Conservation (phyloP, 2,888 invertebrate species). For the Leucania comma region DNA sequence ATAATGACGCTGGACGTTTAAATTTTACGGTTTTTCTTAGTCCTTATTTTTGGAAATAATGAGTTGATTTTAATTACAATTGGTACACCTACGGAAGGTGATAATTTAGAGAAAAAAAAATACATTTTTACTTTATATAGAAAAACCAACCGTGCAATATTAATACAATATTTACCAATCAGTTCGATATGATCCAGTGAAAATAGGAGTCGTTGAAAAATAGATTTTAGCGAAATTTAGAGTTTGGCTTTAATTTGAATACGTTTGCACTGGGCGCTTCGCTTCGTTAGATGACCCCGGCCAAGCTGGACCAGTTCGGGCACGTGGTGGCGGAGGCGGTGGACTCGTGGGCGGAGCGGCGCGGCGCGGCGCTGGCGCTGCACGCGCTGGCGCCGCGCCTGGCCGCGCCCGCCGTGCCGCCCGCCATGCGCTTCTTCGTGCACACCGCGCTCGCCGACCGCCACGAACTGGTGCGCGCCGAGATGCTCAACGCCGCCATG, state of each 20-base stretch:
- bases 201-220: too few relatives aligned
- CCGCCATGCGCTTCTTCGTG: conserved; percentile 95
- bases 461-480: conserved; percentile 94
- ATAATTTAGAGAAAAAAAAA: too few relatives aligned
- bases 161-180: background rate
- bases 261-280: rapidly evolving
- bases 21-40: too few relatives aligned
- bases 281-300: conserved; percentile 93
- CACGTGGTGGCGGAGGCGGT: conserved; percentile 95
- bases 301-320: conserved; percentile 97
- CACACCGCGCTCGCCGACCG: conserved; percentile 96
- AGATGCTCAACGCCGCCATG: conserved; percentile 98
- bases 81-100: too few relatives aligned
- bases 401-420: conserved; percentile 92
- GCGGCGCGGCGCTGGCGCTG: conserved; percentile 96
- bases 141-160: background rate
- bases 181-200: too few relatives aligned
- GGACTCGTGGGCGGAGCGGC: conserved; percentile 97
- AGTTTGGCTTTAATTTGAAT: background rate
- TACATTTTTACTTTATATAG: too few relatives aligned
- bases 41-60: too few relatives aligned
- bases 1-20: too few relatives aligned
- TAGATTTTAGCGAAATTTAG: too few relatives aligned
- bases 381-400: conserved; percentile 94
- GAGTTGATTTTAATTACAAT: too few relatives aligned